Evolutionary conservation across 2,113 vertebrate genomes (phyloP).

Genomic region (Hyla sarda): DNA sequence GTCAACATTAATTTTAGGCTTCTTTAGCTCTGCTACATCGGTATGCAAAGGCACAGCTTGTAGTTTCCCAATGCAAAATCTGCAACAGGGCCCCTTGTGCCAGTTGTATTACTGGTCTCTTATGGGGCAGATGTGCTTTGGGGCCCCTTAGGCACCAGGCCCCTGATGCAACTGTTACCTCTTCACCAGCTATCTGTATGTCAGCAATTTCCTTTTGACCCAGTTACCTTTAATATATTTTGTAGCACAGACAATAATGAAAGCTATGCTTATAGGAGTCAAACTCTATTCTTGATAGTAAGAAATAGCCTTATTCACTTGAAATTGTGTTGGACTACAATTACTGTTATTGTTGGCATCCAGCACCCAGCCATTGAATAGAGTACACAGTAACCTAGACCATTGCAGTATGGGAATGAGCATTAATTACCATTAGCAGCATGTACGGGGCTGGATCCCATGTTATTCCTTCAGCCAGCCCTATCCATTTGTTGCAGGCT

Average conservation of each 20-base stretch:
- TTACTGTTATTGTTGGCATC: not conserved
- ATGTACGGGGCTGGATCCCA: conserved; percentile 12
- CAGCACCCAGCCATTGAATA: not conserved
- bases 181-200: not conserved
- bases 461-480: conserved; percentile 34
- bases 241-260: not conserved
- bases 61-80: no score
- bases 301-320: not conserved
- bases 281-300: not conserved
- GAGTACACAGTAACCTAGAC: not conserved
- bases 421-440: conserved; percentile 1
- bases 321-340: not conserved
- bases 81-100: no score
- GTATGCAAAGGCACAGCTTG: no score
- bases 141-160: no score
- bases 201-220: not conserved
- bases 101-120: no score
- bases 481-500: conserved; percentile 63
- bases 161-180: no score
- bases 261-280: not conserved
- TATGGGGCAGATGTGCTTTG: no score
- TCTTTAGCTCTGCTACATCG: not conserved
- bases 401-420: conserved; percentile 13
- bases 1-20: not conserved
- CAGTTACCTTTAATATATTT: not conserved